These are phyloP conservation scores for Phainopepla nitens DNA, from an alignment of 2,113 vertebrate genomes.

Conservation along the genomic window DNA sequence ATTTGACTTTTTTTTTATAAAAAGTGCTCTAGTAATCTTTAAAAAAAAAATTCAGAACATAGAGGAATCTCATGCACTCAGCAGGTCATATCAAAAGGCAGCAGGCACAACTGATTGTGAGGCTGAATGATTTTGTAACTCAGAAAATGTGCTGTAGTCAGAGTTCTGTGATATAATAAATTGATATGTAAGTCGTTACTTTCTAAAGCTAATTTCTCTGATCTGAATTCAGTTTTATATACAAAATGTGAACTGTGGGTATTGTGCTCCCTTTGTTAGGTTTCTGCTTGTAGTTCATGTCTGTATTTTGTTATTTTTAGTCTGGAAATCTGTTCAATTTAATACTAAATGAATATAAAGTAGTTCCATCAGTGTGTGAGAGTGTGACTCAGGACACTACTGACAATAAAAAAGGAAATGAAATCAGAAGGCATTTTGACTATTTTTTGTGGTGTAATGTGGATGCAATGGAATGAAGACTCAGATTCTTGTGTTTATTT, in stretches of 20 bases:
- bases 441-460: background rate
- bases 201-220: background rate
- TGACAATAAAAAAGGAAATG: background rate
- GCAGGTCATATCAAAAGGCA: conserved; percentile 2
- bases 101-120: background rate
- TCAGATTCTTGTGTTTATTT: background rate
- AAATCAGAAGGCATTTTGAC: background rate
- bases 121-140: background rate
- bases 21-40: background rate
- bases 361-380: background rate
- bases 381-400: background rate
- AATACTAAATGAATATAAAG: background rate
- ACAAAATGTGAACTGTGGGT: background rate
- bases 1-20: conserved; percentile 49
- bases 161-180: background rate
- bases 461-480: background rate
- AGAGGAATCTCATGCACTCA: background rate
- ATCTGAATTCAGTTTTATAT: background rate
- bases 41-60: background rate
- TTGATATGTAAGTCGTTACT: background rate
- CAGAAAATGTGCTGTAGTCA: background rate
- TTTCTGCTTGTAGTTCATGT: background rate
- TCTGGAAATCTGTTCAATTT: background rate
- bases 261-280: background rate
- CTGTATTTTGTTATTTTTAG: background rate